Percentiles rank a stretch among this genome's conserved stretches.
phyloP scores from a whole-genome alignment of 2,888 invertebrate genomes.

The Erpobdella octoculata region DNA sequence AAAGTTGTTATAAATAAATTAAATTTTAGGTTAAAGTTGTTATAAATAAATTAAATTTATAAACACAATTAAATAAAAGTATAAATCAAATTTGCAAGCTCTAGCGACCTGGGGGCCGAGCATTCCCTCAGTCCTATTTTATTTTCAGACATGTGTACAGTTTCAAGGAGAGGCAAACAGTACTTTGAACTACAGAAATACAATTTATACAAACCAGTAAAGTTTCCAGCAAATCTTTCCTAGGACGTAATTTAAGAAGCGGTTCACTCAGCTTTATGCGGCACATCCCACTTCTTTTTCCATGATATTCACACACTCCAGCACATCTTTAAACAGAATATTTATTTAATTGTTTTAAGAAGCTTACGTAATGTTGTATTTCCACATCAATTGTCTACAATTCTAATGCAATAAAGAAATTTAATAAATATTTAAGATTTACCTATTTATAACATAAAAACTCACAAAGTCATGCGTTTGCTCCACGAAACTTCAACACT shows the following conservation, averaged over 20 bases:
- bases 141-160: too few species aligned
- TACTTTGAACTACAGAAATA: too few species aligned
- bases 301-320: slow-evolving; percentile 69
- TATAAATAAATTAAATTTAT: too few species aligned
- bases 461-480: slow-evolving; percentile 74
- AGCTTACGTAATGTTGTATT: not conserved
- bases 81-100: too few species aligned
- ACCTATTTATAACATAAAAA: not conserved
- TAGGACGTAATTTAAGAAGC: slow-evolving; percentile 76
- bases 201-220: slow-evolving; percentile 61
- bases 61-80: too few species aligned
- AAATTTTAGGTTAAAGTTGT: too few species aligned
- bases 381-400: not conserved
- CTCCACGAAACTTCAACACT: slow-evolving; percentile 88
- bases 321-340: slow-evolving; percentile 57
- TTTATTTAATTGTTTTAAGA: not conserved
- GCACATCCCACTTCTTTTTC: slow-evolving; percentile 64
- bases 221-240: slow-evolving; percentile 91
- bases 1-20: too few species aligned
- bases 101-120: too few species aligned
- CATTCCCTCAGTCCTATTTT: too few species aligned
- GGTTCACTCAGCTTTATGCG: slow-evolving; percentile 81
- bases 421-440: too few species aligned
- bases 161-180: not conserved
- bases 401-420: not conserved